phyloP scores from a whole-genome alignment of 1,140 invertebrate species.

The Zaprionus lachaisei region DNA sequence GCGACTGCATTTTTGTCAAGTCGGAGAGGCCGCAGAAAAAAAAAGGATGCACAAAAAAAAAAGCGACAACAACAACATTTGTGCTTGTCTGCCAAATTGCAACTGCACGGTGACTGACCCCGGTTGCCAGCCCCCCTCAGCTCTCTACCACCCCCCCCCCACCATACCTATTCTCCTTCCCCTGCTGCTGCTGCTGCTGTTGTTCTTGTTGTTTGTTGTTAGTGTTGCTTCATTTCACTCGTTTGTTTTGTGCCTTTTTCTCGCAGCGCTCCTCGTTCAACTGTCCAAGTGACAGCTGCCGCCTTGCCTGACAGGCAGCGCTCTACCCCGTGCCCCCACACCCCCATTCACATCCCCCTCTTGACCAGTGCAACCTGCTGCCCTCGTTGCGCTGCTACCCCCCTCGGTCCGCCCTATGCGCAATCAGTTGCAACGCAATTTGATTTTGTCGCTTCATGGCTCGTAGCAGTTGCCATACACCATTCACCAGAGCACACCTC shows the following conservation, averaged over 20 bases:
- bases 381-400: not conserved
- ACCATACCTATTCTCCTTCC: not conserved
- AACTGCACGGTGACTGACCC: conserved; percentile 53
- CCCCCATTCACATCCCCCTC: not conserved
- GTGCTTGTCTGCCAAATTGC: conserved; percentile 53
- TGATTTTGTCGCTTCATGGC: conserved; percentile 81
- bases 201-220: conserved; percentile 48
- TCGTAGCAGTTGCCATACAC: conserved; percentile 44
- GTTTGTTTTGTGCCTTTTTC: conserved; percentile 54
- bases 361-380: conserved; percentile 16
- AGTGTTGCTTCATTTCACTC: conserved; percentile 51
- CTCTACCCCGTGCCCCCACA: conserved; percentile 20
- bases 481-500: not conserved
- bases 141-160: not conserved
- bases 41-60: conserved; percentile 5
- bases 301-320: conserved; percentile 65
- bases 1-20: conserved; percentile 44
- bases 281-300: conserved; percentile 81
- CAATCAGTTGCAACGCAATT: conserved; percentile 81
- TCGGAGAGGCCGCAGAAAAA: conserved; percentile 18
- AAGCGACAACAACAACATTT: conserved; percentile 15
- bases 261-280: conserved; percentile 66
- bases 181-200: conserved; percentile 11
- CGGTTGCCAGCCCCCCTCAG: not conserved
- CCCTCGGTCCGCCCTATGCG: conserved; percentile 60